A percentile compares a stretch with the other conserved stretches of the same genome.
phyloP scores from a whole-genome alignment of 2,888 invertebrate genomes.

The Phorcus lineatus region DNA sequence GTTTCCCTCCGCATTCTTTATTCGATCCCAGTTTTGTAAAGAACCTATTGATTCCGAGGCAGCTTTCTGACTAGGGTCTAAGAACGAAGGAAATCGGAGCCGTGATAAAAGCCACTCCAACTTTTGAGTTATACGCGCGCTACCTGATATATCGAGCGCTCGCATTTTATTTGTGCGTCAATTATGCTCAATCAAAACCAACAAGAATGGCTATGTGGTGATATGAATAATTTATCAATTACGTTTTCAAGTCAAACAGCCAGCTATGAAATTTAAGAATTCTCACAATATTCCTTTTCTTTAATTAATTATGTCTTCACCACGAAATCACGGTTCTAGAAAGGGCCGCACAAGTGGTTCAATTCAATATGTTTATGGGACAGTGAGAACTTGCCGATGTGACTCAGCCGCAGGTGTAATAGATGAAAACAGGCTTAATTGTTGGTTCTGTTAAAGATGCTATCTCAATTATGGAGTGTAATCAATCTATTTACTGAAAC shows the following conservation, averaged over 20 bases:
- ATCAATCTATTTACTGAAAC: no score
- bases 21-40: constrained; percentile 5
- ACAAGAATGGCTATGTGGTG: neutral
- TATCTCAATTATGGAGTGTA: no score
- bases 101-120: constrained; percentile 1
- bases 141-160: constrained; percentile 4
- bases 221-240: neutral
- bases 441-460: no score
- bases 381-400: no score
- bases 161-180: neutral
- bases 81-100: neutral
- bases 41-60: constrained; percentile 6
- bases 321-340: no score
- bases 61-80: neutral
- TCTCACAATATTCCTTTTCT: no score
- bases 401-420: no score
- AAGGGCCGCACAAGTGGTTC: no score
- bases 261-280: no score
- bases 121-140: neutral
- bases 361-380: no score
- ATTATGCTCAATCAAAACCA: constrained; percentile 16
- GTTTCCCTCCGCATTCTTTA: constrained; percentile 1
- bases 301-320: no score
- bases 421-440: no score
- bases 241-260: neutral